A percentile compares a stretch with the other conserved stretches of the same genome.
These are phyloP conservation scores for Xestia ashworthii DNA, from an alignment of 2,888 invertebrate genomes.

Conservation along the genomic window DNA sequence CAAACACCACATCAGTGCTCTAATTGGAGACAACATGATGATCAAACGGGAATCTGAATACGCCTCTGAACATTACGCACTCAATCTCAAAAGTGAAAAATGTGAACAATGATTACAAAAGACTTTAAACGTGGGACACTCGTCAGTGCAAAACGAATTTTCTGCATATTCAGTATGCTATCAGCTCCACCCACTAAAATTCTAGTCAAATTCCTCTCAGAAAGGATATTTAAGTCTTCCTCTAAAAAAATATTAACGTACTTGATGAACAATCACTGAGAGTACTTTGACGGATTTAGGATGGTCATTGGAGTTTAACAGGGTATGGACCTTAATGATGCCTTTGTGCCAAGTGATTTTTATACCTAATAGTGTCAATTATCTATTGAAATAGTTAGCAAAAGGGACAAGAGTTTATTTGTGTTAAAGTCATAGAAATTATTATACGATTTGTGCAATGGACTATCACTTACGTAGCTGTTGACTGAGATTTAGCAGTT, in stretches of 20 bases:
- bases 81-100: conserved; percentile 89
- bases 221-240: conserved; percentile 84
- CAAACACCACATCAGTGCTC: conserved; percentile 89
- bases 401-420: conserved; percentile 84
- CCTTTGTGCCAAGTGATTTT: conserved; percentile 91
- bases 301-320: conserved; percentile 86
- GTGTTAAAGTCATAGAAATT: conserved; percentile 84
- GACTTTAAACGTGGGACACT: conserved; percentile 73
- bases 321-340: conserved; percentile 89
- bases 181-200: conserved; percentile 84
- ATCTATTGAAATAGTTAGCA: conserved; percentile 85
- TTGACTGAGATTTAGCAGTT: conserved; percentile 76
- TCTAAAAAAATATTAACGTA: conserved; percentile 71
- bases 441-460: conserved; percentile 88
- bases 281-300: conserved; percentile 87
- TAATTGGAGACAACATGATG: conserved; percentile 88
- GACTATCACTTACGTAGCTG: conserved; percentile 75
- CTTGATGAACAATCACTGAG: conserved; percentile 80
- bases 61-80: conserved; percentile 85
- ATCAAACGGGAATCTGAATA: conserved; percentile 87
- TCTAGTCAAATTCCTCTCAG: conserved; percentile 89
- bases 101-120: conserved; percentile 88
- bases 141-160: conserved; percentile 74
- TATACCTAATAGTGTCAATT: conserved; percentile 89
- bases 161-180: conserved; percentile 73